Conservation (phyloP, 2,797 vertebrate genomes). For the Myotis daubentonii region DNA sequence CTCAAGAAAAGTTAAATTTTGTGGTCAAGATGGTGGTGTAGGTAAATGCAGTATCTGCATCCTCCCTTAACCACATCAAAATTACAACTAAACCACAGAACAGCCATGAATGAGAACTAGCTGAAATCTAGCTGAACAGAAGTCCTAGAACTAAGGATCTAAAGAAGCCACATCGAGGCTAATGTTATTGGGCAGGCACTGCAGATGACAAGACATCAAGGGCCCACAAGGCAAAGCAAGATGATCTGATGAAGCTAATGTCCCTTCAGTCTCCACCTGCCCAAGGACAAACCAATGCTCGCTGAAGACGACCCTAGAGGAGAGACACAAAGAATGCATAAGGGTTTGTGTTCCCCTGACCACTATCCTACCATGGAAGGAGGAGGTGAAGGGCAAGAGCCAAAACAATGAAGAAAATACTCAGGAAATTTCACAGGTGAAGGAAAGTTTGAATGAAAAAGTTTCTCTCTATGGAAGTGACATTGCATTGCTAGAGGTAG, state of each 20-base stretch:
- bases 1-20: not conserved
- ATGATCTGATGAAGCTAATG: not conserved
- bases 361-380: slow-evolving; percentile 91
- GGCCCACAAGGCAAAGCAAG: not conserved
- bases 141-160: not conserved
- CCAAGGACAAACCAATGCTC: slow-evolving; percentile 72
- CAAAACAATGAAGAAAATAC: slow-evolving; percentile 86
- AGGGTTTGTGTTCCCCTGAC: slow-evolving; percentile 90
- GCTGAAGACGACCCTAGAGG: slow-evolving; percentile 91
- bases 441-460: slow-evolving; percentile 90
- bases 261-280: not conserved
- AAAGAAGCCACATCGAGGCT: not conserved
- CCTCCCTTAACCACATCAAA: not conserved
- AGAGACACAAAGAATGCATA: slow-evolving; percentile 93
- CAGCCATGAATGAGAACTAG: not conserved
- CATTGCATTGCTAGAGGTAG: slow-evolving; percentile 95
- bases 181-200: not conserved
- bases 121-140: not conserved
- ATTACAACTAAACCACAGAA: not conserved
- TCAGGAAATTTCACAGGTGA: slow-evolving; percentile 86
- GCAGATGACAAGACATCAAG: not conserved
- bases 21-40: not conserved
- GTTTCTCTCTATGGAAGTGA: slow-evolving; percentile 97
- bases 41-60: not conserved
- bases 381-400: slow-evolving; percentile 87